Evolutionary conservation across 1,140 invertebrate species (phyloP).

Genomic region (Gonatopus flavifemur): DNA sequence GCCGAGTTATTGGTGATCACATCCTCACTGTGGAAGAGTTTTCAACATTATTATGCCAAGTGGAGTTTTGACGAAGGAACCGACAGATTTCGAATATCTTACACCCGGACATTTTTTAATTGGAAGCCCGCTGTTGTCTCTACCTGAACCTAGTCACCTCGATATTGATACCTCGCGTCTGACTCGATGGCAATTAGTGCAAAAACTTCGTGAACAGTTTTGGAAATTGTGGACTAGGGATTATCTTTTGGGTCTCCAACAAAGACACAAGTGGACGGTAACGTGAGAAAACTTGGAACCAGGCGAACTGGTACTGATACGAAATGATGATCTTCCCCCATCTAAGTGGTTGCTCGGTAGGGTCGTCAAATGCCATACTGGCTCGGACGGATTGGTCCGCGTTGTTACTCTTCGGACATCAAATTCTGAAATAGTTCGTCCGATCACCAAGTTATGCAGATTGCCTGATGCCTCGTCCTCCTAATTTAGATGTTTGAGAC

Average conservation of each 20-base stretch:
- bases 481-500: no score
- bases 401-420: slow-evolving; percentile 31
- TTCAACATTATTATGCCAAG: not conserved
- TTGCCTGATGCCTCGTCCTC: no score
- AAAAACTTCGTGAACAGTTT: slow-evolving; percentile 18
- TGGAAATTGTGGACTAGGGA: slow-evolving; percentile 20
- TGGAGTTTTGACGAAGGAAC: not conserved
- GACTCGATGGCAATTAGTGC: not conserved
- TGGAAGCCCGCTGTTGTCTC: not conserved
- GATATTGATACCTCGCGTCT: not conserved
- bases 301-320: slow-evolving; percentile 26
- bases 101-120: not conserved
- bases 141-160: not conserved
- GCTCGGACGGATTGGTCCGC: slow-evolving; percentile 25
- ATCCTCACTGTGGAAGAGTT: not conserved
- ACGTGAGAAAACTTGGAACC: not conserved
- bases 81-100: not conserved
- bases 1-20: not conserved
- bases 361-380: slow-evolving; percentile 26
- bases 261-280: slow-evolving; percentile 8
- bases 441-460: no score
- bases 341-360: slow-evolving; percentile 32
- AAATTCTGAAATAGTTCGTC: no score
- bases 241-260: slow-evolving; percentile 19
- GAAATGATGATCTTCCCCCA: slow-evolving; percentile 9